Evolutionary conservation across 2,888 invertebrate genomes (phyloP).

Genomic region (Monoplex corrugatus): DNA sequence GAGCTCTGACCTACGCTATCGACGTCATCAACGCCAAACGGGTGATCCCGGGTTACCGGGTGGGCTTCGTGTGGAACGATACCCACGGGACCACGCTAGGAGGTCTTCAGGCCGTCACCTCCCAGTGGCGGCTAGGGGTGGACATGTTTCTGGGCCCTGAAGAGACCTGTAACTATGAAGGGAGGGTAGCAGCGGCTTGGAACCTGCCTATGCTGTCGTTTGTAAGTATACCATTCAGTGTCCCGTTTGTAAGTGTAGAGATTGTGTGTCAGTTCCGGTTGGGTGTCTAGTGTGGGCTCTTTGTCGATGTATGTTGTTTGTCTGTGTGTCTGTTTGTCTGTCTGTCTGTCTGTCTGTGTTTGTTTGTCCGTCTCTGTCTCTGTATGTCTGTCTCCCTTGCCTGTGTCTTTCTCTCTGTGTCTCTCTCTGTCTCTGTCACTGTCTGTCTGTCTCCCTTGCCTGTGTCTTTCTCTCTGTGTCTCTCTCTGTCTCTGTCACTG

Average conservation of each 20-base stretch:
- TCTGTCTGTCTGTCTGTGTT: background rate
- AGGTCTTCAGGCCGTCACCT: constrained; percentile 92
- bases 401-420: too few relatives aligned
- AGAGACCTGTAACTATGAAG: constrained; percentile 94
- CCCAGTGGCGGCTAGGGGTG: constrained; percentile 90
- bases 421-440: background rate
- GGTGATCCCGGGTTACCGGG: constrained; percentile 86
- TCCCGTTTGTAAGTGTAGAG: background rate
- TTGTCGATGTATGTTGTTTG: background rate
- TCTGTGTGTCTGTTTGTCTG: background rate
- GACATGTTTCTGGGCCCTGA: constrained; percentile 94
- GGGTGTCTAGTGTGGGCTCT: background rate
- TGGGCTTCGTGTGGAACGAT: constrained; percentile 92
- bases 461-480: background rate
- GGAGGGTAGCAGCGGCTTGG: constrained; percentile 95
- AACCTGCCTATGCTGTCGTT: constrained; percentile 98
- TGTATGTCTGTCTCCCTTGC: background rate
- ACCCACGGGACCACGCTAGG: constrained; percentile 93
- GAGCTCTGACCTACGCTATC: constrained; percentile 93
- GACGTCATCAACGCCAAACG: constrained; percentile 86
- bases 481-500: background rate
- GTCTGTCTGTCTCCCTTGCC: background rate
- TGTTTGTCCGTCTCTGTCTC: background rate
- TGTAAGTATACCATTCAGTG: constrained; percentile 86
- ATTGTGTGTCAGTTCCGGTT: too few relatives aligned